These are phyloP conservation scores for Trimorus sp. DNA, from an alignment of 2,888 invertebrate species.

Conservation along the genomic window DNA sequence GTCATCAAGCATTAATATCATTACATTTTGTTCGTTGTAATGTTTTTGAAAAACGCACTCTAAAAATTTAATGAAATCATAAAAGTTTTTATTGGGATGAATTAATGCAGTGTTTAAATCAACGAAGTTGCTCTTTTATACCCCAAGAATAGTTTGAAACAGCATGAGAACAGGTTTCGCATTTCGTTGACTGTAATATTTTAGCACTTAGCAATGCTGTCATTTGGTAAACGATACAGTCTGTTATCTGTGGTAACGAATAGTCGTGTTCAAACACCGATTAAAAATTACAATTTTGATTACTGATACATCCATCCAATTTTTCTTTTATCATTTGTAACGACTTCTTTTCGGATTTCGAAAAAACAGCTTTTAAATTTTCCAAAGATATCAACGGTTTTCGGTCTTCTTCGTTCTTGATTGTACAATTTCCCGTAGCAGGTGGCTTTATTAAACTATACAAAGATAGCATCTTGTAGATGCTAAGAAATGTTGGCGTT, in stretches of 20 bases:
- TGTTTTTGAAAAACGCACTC: not conserved
- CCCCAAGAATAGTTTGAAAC: slow-evolving; percentile 12
- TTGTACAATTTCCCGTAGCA: slow-evolving; percentile 3
- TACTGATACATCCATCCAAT: not conserved
- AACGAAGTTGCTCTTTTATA: not conserved
- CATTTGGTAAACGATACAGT: slow-evolving; percentile 13
- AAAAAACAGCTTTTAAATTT: slow-evolving; percentile 9
- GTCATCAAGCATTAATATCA: not conserved
- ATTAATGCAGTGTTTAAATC: not conserved
- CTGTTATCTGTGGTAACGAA: slow-evolving; percentile 10
- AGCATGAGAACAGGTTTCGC: slow-evolving; percentile 5
- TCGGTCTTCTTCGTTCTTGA: not conserved
- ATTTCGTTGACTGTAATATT: slow-evolving; percentile 12
- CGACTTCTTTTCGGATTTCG: not conserved
- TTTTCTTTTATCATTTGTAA: slow-evolving; percentile 3
- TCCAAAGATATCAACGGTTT: slow-evolving; percentile 3
- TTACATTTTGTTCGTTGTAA: not conserved
- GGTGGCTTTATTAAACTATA: slow-evolving; percentile 10
- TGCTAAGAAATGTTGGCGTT: slow-evolving; percentile 5
- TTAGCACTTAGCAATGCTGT: slow-evolving; percentile 12
- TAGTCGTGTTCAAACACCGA: slow-evolving; percentile 3
- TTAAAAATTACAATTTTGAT: slow-evolving; percentile 7
- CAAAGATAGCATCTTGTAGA: slow-evolving; percentile 22
- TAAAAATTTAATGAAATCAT: slow-evolving; percentile 9
- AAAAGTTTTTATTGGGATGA: slow-evolving; percentile 17